These are phyloP conservation scores for Agapostemon virescens DNA, from an alignment of 2,888 invertebrate species.

Conservation along the genomic window DNA sequence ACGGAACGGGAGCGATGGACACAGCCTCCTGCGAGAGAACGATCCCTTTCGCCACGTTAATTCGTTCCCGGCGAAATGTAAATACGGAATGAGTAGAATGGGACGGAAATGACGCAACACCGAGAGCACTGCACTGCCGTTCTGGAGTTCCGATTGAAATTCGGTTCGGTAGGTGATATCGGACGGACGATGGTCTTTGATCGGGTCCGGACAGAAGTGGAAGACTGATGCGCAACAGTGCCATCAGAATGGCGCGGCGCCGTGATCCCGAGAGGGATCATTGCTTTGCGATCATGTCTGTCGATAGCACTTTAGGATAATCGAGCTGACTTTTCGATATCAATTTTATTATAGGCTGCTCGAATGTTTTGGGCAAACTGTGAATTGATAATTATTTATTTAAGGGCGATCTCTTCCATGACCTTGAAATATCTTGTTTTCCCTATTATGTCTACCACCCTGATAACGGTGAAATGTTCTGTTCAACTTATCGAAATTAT, in stretches of 20 bases:
- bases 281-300: neutral
- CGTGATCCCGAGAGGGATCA: neutral
- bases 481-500: no score
- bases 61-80: slow-evolving; percentile 43
- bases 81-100: slow-evolving; percentile 32
- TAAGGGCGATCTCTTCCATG: no score
- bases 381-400: no score
- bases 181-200: neutral
- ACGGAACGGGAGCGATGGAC: neutral
- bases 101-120: slow-evolving; percentile 21
- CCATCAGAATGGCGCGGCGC: neutral
- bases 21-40: slow-evolving; percentile 43
- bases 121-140: slow-evolving; percentile 5
- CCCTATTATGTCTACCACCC: no score
- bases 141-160: slow-evolving; percentile 21
- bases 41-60: slow-evolving; percentile 47
- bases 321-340: neutral
- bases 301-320: neutral
- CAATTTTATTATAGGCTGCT: no score
- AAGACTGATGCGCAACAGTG: neutral
- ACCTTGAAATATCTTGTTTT: no score
- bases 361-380: no score
- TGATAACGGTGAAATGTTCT: no score
- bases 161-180: slow-evolving; percentile 9
- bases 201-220: neutral